These are phyloP conservation scores for Dolichallabes microphthalmus DNA, from an alignment of 2,113 vertebrate genomes.

Conservation along the genomic window DNA sequence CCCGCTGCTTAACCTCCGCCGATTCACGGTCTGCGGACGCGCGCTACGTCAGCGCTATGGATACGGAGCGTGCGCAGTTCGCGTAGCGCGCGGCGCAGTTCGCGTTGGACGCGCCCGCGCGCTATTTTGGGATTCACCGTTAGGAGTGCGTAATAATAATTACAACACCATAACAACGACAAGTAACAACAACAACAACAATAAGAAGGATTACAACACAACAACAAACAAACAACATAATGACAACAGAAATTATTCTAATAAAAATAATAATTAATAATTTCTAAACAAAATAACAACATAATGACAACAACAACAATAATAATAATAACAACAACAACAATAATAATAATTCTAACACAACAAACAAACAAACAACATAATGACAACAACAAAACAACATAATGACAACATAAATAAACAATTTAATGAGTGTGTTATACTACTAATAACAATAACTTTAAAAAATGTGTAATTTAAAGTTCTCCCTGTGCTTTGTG, in stretches of 20 bases:
- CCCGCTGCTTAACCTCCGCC: neutral
- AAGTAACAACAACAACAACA: neutral
- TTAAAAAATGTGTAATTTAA: no score
- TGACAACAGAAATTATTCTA: neutral
- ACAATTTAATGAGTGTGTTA: no score
- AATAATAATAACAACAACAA: no score
- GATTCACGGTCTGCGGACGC: neutral
- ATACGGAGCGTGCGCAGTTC: slow-evolving; percentile 19
- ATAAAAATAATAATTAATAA: no score
- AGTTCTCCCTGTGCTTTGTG: no score
- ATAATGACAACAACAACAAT: no score
- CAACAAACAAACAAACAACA: no score
- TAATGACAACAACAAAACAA: no score
- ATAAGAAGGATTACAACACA: neutral
- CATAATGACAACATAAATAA: no score
- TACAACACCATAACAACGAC: neutral
- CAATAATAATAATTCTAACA: no score
- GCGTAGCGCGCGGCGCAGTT: slow-evolving; percentile 7
- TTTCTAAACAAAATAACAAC: no score
- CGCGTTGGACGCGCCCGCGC: neutral
- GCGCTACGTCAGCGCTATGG: neutral
- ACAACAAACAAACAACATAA: neutral
- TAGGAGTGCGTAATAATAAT: neutral
- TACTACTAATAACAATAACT: no score
- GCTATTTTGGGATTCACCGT: neutral